Base-by-base conservation (phyloP, 2,797 vertebrate genomes). In the Pangasius sanitwongsei region DNA sequence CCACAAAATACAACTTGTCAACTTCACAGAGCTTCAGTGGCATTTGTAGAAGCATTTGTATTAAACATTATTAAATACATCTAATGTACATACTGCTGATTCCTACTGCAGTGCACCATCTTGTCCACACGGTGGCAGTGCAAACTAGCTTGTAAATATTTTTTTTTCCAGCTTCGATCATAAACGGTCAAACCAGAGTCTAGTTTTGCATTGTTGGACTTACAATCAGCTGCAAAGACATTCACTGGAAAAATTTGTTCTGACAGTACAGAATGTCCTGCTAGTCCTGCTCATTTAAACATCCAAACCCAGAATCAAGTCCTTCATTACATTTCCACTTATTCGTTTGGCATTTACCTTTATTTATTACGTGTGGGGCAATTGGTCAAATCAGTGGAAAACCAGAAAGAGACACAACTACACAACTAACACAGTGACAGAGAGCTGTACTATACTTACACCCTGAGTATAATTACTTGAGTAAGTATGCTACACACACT, bases 101-200 rank as follows among this genome's bases (percentile, higher is more conserved):
- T 61, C 25, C 34, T 63, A 28, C 61, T 89, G 87, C 61, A 89
- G 65, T 69, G 85, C 63, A 48, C 5, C 16, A 23, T 13, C 34
- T n/a, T 88, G 28, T 50, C 91, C 91, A 89, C 91, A 87, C 8
- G 87, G 85, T 87, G 91, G 55, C 89, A 83, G 65, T 70, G n/a
- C 69, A 59, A 70, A 78, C 87, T 31, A 83, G 61, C 59, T 61
- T 87, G 41, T 86, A 81, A 89, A 23, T 28, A 67, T 44, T 44
- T 57, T 67, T 70, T 31, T 50, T 4, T 18, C 12, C 37, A 44
- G 37, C 20, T 74, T 74, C 44, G 20, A 74, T 74, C 34, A 2
- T 25, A 69, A 41, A 70, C 16, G 50, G 8, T 23, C 16, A 20
- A 37, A 37, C 31, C 18, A 81, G 59, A 8, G 23, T 61, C 6